Evolutionary conservation across 2,888 invertebrate species (phyloP).

Genomic region (Polia nebulosa): DNA sequence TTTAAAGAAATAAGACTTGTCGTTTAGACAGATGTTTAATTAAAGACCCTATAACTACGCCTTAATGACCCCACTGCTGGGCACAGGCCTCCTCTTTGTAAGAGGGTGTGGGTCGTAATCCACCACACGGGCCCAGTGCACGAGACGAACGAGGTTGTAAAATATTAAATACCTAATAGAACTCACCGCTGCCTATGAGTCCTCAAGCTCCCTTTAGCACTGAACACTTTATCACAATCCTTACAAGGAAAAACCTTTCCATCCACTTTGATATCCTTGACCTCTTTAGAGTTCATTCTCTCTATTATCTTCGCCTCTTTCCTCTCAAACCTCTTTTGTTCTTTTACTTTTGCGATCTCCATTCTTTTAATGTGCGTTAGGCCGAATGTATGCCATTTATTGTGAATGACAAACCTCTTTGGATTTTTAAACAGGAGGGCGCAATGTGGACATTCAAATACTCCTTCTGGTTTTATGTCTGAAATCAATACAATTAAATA

Average conservation of each 20-base stretch:
- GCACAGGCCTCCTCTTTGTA: too few relatives aligned
- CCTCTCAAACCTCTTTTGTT: constrained; percentile 66
- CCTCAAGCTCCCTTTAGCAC: constrained; percentile 78
- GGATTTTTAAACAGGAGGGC: constrained; percentile 78
- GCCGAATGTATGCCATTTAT: constrained; percentile 87
- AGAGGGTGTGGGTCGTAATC: too few relatives aligned
- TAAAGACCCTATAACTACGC: too few relatives aligned
- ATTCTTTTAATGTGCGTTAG: constrained; percentile 76
- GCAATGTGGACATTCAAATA: constrained; percentile 84
- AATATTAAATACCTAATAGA: background rate
- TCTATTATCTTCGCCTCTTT: constrained; percentile 72
- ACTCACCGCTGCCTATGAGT: constrained; percentile 82
- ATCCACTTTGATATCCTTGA: constrained; percentile 52
- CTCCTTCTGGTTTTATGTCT: constrained; percentile 66
- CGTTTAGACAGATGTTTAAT: too few relatives aligned
- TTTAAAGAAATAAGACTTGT: too few relatives aligned
- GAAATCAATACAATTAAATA: too few relatives aligned
- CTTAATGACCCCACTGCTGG: too few relatives aligned
- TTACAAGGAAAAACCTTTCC: constrained; percentile 77
- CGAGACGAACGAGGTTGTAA: too few relatives aligned
- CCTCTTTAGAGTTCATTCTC: constrained; percentile 62
- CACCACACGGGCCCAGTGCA: too few relatives aligned
- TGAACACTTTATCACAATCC: constrained; percentile 82
- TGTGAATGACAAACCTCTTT: constrained; percentile 85
- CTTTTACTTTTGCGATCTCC: constrained; percentile 73